A percentile compares a stretch with the other conserved stretches of the same genome.
These are phyloP conservation scores for Phalacrocorax carbo DNA, from an alignment of 2,113 vertebrate genomes.

Conservation along the genomic window DNA sequence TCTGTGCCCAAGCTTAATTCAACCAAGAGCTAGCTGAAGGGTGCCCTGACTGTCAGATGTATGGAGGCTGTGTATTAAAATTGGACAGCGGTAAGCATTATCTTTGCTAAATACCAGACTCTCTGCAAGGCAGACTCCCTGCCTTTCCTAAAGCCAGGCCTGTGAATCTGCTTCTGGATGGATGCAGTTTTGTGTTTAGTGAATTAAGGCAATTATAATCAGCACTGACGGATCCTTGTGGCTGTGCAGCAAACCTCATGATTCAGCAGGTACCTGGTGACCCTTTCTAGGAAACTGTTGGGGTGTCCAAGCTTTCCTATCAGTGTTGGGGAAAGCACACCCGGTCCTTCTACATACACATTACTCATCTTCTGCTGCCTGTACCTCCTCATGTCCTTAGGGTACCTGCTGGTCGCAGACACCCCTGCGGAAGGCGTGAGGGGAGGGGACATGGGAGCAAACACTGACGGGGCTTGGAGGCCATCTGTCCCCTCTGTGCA, in stretches of 20 bases:
- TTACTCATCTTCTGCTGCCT: neutral
- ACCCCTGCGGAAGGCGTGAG: rapidly evolving
- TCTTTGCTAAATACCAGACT: neutral
- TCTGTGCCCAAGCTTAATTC: neutral
- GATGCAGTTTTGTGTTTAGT: neutral
- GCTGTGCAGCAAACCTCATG: neutral
- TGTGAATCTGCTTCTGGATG: neutral
- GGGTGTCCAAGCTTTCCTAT: neutral
- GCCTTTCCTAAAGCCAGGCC: neutral
- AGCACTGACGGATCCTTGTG: neutral
- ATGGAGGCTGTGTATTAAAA: neutral
- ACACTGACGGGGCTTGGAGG: too few relatives aligned
- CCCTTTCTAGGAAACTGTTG: neutral
- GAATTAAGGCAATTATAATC: neutral
- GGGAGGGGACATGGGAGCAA: neutral
- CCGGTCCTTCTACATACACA: rapidly evolving
- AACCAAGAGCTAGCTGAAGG: neutral
- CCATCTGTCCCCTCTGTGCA: neutral
- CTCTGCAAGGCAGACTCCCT: neutral
- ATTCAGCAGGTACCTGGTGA: neutral
- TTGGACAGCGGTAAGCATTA: neutral
- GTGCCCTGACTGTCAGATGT: neutral
- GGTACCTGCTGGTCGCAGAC: neutral
- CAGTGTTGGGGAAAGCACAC: neutral
- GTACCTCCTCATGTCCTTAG: rapidly evolving